Base-by-base conservation (phyloP, 2,113 vertebrate genomes). In the Peromyscus leucopus region DNA sequence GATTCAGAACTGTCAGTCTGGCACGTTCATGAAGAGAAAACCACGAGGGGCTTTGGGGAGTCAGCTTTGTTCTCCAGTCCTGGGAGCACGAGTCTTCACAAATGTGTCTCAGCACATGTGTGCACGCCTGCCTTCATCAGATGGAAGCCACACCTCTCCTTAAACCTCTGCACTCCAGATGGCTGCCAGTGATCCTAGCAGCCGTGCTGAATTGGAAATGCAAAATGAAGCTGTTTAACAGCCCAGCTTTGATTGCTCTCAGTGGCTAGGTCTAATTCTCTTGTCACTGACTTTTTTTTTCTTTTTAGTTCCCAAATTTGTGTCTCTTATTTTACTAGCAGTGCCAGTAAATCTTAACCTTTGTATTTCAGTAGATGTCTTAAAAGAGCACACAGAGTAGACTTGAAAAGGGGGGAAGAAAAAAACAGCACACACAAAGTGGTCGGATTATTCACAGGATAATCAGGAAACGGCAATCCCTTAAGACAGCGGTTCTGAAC, bases 1-100 rank as follows among this genome's bases (percentile, higher is more conserved):
- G 57, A 22, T 93, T 36, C 17, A 80, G 46, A 93, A n/a, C 63
- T 76, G 65, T 72, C 21, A 82, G 19, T 83, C 61, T 93, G 72
- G 91, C 28, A 69, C 71, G 82, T 95, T 90, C 71, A 67, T 85
- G 63, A 97, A 92, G 92, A 89, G 88, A 92, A 97, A 96, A 74
- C 42, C 63, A 83, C 71, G 80, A 26, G 57, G 69, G 7, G 39
- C 63, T 74, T 33, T n/a, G 51, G 72, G 33, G 55, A 65, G 11
- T 33, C 15, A 89, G 17, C 39, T 79, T 93, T 90, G 9, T 83
- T 91, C 69, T 85, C 36, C 42, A 87, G n/a, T 33, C 67, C 79
- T 93, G 4, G 22, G 89, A 80, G 19, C 82, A 33, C 71, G 71
- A 57, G 26, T 78, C 86, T 93, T 74, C 57, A 3, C 67, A 57